Base-by-base conservation (phyloP, 2,888 invertebrate genomes). In the Diplolepis rosae region DNA sequence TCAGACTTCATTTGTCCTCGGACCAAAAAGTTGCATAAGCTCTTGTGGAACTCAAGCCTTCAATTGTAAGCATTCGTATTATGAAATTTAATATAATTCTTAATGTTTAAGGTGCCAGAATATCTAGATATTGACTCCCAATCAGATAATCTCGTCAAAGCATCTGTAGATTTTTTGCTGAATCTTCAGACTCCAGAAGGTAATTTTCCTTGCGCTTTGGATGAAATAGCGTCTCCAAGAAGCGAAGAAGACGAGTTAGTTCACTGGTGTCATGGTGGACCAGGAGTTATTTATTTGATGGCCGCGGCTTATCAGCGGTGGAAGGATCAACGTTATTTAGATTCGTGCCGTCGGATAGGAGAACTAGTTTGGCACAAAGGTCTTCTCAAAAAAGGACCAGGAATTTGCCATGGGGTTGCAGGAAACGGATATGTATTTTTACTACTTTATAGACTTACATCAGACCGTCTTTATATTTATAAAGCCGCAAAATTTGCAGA, bases 231-330 rank as follows among this genome's bases (percentile, higher is more conserved):
- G 6, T 32, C 32, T 11, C 32, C 32, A 32, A 32, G 32, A 32
- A 45, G 18, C n/a, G 89, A 90, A 4, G 82, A 90, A 42, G 93
- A 95, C 71, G 94, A 95, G 73, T 89, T 96, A 11, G 92, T 96
- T 0, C 96, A 97, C 84, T 96, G 96, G 97, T 97, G 97, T 86
- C 96, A 97, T 85, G 97, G 97, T 0, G 95, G 95, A 9, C 94
- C 95, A 7, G 96, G 96, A 0, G 92, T 93, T 0, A 90, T 96
- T 6, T 96, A 96, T 84, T 87, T 96, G 39, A 92, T 97, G 90
- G 95, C 95, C 1, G 94, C 94, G 87, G 95, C 97, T 0, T 96
- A 93, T 85, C 86, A 93, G 32, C 88, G 93, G 1, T 96, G 93
- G 90, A 92, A 93, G 74, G 95, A 96, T 50, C 90, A 92, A 0